These are phyloP conservation scores for Macrotus californicus DNA, from an alignment of 2,113 vertebrate genomes.

Conservation along the genomic window DNA sequence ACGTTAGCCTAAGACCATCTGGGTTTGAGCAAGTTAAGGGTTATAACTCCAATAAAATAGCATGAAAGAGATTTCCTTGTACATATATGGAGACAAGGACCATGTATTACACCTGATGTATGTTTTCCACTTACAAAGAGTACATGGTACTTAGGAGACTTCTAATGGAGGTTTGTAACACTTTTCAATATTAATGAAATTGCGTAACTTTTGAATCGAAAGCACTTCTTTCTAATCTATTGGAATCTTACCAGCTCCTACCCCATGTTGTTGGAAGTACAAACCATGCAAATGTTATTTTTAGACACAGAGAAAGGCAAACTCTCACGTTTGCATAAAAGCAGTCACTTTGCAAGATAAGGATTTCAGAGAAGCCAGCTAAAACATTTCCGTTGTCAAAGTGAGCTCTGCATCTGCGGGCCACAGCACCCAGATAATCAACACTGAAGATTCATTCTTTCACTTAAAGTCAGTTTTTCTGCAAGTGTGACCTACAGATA, in stretches of 20 bases:
- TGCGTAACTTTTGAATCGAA: background rate
- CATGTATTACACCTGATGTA: background rate
- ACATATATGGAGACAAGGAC: background rate
- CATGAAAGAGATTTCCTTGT: background rate
- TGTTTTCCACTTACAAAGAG: background rate
- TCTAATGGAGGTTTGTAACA: background rate
- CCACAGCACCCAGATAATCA: background rate
- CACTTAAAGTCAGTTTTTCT: background rate
- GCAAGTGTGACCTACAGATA: background rate
- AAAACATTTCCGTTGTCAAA: background rate
- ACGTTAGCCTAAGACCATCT: background rate
- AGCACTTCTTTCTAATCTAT: background rate
- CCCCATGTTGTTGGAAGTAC: background rate
- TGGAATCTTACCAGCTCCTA: background rate
- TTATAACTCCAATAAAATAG: background rate
- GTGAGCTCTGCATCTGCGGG: background rate
- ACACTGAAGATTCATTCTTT: background rate
- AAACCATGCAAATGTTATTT: background rate
- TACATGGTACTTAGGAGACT: background rate
- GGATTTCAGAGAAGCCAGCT: background rate
- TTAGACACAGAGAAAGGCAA: background rate
- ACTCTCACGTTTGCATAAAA: background rate
- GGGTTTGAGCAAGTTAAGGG: background rate
- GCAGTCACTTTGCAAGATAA: background rate
- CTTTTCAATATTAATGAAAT: background rate